Base-by-base conservation (phyloP, 2,888 invertebrate species). In the Psococerastis gibbosa region DNA sequence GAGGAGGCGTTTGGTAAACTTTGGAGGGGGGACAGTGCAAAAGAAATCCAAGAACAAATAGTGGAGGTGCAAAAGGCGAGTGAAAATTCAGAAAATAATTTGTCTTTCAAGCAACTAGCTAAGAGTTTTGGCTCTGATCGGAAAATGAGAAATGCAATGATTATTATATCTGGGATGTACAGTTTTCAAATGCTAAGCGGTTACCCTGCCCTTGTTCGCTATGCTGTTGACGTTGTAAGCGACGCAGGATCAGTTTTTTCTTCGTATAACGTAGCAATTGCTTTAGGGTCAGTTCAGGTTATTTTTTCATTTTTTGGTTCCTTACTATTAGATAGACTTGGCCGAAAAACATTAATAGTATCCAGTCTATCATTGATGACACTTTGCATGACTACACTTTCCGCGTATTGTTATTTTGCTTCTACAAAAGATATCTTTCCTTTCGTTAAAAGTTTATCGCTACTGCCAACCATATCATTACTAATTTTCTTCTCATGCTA, bases 131-230 rank as follows among this genome's bases (percentile, higher is more conserved):
- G 6, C 8, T 9, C 27, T 9, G 8, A 27, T 6, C 6, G 11
- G 11, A 27, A 27, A 9, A 9, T 27, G 11, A 6, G 27, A 6
- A 15, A 11, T 5, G 38, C 18, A 5, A 5, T 17, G 38, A 4
- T 38, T 4, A 38, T 38, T 5, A 11, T 11, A 20, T 15, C 17
- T 11, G 38, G 38, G 20, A 18, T 38, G 13, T 38, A 5, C 11
- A 20, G 17, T 4, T 6, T 38, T 3, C 38, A 38, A 38, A 38
- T 38, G 38, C 20, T 38, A 18, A 17, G 38, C 20, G 38, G 38
- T 5, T 38, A 38, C 18, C 38, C 38, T 3, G 38, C 38, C 4
- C n/a, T 38, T 11, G 11, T 38, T 20, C 38, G 38, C 17, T 38
- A 38, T 38, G 13, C 38, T 13, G 38, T 38, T 4, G 20, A 38